Conservation (phyloP, 1,140 invertebrate genomes). For the Chrysopa pallens region DNA sequence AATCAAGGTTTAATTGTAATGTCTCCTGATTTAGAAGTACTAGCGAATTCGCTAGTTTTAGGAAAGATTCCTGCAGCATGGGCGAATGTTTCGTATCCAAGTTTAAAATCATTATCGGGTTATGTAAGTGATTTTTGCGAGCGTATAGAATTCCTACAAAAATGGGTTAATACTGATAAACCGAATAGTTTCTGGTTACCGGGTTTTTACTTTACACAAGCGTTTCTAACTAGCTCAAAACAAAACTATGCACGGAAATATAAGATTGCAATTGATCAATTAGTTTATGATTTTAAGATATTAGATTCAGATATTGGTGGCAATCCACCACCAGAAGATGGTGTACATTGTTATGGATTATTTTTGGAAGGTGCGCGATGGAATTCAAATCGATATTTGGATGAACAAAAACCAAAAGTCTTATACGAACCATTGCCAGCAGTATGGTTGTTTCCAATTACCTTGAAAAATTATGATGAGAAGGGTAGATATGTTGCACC, state of each 20-base stretch:
- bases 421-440: constrained; percentile 62
- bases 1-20: constrained; percentile 76
- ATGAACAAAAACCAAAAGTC: constrained; percentile 67
- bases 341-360: constrained; percentile 67
- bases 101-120: constrained; percentile 69
- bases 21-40: constrained; percentile 60
- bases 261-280: constrained; percentile 71
- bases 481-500: constrained; percentile 53
- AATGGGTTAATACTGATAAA: constrained; percentile 64
- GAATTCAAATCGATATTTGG: constrained; percentile 41
- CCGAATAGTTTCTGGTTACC: constrained; percentile 80
- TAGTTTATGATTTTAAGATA: constrained; percentile 66
- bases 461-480: constrained; percentile 11
- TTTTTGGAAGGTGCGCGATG: constrained; percentile 74
- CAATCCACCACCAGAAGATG: constrained; percentile 37
- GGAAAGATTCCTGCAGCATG: constrained; percentile 64
- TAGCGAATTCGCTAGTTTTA: constrained; percentile 46
- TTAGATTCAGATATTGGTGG: constrained; percentile 25
- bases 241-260: constrained; percentile 84
- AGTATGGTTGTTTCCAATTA: constrained; percentile 38
- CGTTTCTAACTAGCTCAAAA: constrained; percentile 78
- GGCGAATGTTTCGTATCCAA: constrained; percentile 74
- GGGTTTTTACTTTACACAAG: constrained; percentile 89
- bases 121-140: constrained; percentile 75
- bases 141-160: constrained; percentile 52